Base-by-base conservation (phyloP, 2,113 vertebrate species). In the Paraplagusia blochii region DNA sequence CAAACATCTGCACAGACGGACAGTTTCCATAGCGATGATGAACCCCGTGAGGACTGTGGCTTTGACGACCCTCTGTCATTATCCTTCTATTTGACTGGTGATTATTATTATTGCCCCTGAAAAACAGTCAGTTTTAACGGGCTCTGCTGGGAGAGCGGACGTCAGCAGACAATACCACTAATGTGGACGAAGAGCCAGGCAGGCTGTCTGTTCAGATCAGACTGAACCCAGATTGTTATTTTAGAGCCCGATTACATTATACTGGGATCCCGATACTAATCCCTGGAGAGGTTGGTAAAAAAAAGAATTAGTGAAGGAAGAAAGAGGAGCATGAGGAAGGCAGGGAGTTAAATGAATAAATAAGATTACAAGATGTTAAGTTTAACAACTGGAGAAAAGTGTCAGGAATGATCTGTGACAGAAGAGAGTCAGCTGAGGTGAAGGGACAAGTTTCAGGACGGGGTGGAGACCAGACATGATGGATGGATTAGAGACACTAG, bases 371-470 rank as follows among this genome's bases (percentile, higher is more conserved):
- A 62, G 42, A 49, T 44, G 40, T 14, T 45, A 62, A 15, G 49
- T 18, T 52, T 33, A 53, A 15, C 0, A 39, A 13, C 53, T 13
- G 43, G 44, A 58, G 39, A 54, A 51, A 50, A 62, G 57, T 56
- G 65, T n/a, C n/a, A 56, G 58, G 54, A 79, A 68, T 72, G 70
- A 74, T 75, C 77, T 82, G 81, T 69, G 72, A 58, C 84, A 86
- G 79, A 80, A 85, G 77, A 88, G 75, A 85, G 81, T 65, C 54
- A 57, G 67, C 80, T 83, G 77, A 72, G 80, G 84, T 80, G 82
- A 80, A 33, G 16, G 33, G 43, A 14, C 35, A 14, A 40, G 13
- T 40, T 14, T 34, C 33, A 55, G 39, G 56, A 62, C 54, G 18
- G 57, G 52, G n/a, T n/a, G n/a, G n/a, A n/a, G n/a, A n/a, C n/a